Base-by-base conservation (phyloP, 1,140 invertebrate genomes). In the Solenopsis invicta region DNA sequence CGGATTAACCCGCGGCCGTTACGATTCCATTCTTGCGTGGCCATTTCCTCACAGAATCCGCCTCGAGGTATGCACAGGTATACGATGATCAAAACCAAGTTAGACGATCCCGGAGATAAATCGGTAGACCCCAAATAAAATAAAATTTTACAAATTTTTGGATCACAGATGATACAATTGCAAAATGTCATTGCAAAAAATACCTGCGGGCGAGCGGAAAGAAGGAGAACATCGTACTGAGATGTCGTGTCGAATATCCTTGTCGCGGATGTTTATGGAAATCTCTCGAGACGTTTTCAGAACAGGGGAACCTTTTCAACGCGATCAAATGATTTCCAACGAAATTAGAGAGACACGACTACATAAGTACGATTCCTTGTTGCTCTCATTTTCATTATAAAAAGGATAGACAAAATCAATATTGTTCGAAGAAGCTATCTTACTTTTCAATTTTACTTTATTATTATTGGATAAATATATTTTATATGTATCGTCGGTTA, bases 21-120 rank as follows among this genome's bases (percentile, higher is more conserved):
- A 92, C 41, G 93, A 94, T 85, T 81, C 92, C n/a, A 66, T 86
- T 41, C 89, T 96, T 6, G 66, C 89, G n/a, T 96, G 96, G 96
- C 96, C 96, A 4, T 96, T 96, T 92, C 84, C 87, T 9, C 88
- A 94, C n/a, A 94, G 92, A 52, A 93, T 95, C 78, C 89, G 93
- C 10, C 90, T 93, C n/a, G 89, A 92, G 91, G 93, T 93, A 77
- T 6, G 56, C 16, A 50, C 34, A 87, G 87, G 24, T 21, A 61
- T 37, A 64, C 8, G n/a, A 74, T 16, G 10, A 37, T 52, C 16
- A 34, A 69, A 54, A 13, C 41, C 1, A n/a, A 84, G 4, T 37
- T 29, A 8, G 2, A 13, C 18, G 6, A n/a, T 37, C 13, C 10
- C 13, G n/a, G 2, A 3, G 13, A 77, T 54, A 77, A 77, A 37